Conservation (phyloP, 2,113 vertebrate species). For the Nyctereutes procyonoides region DNA sequence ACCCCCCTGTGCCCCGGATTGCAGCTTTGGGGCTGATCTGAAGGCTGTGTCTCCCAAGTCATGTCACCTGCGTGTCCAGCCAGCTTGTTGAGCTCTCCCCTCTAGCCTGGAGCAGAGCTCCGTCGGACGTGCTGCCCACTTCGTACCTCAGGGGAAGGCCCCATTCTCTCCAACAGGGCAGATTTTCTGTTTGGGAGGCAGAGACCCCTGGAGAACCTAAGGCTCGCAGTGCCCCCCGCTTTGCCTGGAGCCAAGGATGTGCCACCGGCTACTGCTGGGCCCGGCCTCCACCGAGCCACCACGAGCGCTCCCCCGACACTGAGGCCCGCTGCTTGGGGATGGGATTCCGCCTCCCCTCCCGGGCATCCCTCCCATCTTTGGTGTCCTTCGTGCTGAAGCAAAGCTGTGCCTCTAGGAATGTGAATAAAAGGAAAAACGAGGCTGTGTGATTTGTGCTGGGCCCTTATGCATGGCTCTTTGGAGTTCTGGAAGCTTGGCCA, state of each 20-base stretch:
- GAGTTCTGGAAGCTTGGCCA: not conserved
- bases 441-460: not conserved
- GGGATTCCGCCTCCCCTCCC: not conserved
- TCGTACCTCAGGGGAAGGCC: not conserved
- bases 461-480: not conserved
- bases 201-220: not conserved
- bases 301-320: not conserved
- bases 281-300: not conserved
- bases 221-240: not conserved
- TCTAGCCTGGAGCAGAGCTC: not conserved
- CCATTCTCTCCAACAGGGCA: not conserved
- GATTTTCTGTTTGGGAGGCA: not conserved
- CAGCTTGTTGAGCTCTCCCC: not conserved
- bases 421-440: conserved; percentile 81
- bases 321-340: not conserved
- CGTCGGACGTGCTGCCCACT: not conserved
- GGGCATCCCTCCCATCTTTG: not conserved
- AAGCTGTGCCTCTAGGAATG: conserved; percentile 69
- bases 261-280: conserved; percentile 52
- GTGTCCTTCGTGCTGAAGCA: conserved; percentile 29
- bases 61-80: not conserved
- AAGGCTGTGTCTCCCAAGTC: not conserved
- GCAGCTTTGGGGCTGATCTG: not conserved
- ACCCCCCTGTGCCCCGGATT: not conserved
- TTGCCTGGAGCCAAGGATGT: not conserved